Percentiles rank a stretch among this genome's conserved stretches.
Conservation (phyloP, 2,113 vertebrate species). For the Calyptomena viridis region DNA sequence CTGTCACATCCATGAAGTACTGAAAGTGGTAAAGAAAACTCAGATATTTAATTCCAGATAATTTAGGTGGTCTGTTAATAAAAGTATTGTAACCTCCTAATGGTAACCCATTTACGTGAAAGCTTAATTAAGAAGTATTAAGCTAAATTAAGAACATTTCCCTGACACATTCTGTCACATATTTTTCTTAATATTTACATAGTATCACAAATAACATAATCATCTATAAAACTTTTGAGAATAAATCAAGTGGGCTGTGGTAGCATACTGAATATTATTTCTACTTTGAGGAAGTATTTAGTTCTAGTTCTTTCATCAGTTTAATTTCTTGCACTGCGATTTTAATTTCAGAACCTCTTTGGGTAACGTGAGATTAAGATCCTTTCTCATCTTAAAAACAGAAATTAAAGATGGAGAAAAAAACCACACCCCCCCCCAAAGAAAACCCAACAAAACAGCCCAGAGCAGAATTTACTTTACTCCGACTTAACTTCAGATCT, state of each 20-base stretch:
- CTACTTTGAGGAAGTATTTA: background rate
- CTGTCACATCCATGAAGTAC: background rate
- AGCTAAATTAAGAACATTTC: background rate
- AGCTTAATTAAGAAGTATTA: too few relatives aligned
- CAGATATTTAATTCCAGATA: background rate
- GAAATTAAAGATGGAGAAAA: background rate
- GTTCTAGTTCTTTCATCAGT: background rate
- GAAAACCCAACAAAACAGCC: too few relatives aligned
- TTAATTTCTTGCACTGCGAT: background rate
- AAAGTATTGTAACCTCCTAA: background rate
- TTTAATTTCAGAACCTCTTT: background rate
- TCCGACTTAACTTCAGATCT: background rate
- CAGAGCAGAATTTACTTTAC: background rate
- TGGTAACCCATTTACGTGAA: background rate
- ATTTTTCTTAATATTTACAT: background rate
- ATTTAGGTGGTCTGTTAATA: background rate
- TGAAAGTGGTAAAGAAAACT: background rate
- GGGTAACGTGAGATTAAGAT: background rate
- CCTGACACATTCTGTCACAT: background rate
- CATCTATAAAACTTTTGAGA: background rate
- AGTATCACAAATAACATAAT: background rate
- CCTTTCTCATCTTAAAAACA: background rate
- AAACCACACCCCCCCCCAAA: too few relatives aligned
- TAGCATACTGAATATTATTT: background rate
- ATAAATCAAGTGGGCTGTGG: background rate